Conservation (phyloP, 2,888 invertebrate genomes). For the Pherbina coryleti region DNA sequence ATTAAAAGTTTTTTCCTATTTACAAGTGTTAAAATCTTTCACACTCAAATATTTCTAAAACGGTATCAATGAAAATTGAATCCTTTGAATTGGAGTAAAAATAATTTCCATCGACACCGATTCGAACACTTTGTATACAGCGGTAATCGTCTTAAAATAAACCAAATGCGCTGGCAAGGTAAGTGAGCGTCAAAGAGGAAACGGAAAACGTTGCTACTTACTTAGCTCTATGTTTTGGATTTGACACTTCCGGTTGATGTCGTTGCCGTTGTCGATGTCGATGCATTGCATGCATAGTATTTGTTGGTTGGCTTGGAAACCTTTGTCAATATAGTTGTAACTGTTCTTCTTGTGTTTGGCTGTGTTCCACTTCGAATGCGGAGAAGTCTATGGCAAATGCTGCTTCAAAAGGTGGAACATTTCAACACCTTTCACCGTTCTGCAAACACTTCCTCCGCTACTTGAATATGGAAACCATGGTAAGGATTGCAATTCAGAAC, state of each 20-base stretch:
- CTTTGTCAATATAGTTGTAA: neutral
- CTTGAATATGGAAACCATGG: neutral
- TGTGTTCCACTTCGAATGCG: neutral
- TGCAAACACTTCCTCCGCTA: neutral
- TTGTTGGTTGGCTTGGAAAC: neutral
- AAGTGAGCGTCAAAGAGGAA: neutral
- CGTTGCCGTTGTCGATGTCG: neutral
- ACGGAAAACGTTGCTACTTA: too few relatives aligned
- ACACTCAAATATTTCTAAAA: too few relatives aligned
- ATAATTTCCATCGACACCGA: too few relatives aligned
- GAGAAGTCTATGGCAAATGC: neutral
- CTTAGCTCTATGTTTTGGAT: too few relatives aligned
- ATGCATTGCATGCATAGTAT: neutral
- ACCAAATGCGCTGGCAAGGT: neutral
- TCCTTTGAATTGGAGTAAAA: too few relatives aligned
- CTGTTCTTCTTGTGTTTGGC: neutral
- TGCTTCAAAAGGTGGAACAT: neutral
- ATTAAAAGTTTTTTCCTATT: too few relatives aligned
- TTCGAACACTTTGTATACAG: neutral
- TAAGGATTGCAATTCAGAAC: too few relatives aligned
- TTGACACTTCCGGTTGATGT: too few relatives aligned
- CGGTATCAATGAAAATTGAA: too few relatives aligned
- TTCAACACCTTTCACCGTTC: neutral
- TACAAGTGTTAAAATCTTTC: too few relatives aligned
- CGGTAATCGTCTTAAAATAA: neutral